These are phyloP conservation scores for Dolichopus griseipennis DNA, from an alignment of 2,888 invertebrate genomes.

Conservation along the genomic window DNA sequence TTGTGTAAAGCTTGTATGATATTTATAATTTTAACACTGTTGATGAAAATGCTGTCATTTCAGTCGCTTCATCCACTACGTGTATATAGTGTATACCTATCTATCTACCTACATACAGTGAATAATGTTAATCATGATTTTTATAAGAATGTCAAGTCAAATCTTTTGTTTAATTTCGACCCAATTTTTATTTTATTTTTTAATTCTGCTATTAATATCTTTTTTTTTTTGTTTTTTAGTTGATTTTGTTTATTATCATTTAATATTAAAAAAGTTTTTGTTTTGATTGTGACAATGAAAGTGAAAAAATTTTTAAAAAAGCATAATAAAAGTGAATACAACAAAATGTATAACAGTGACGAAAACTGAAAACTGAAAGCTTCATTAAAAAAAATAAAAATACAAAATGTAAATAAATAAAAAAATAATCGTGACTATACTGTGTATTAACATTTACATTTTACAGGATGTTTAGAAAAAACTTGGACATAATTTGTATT, in stretches of 20 bases:
- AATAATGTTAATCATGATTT: slow-evolving; percentile 3
- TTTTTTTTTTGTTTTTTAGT: too few species aligned
- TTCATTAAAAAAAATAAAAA: neutral
- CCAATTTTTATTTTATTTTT: neutral
- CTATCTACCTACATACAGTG: too few species aligned
- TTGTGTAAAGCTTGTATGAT: too few species aligned
- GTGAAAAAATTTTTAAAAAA: neutral
- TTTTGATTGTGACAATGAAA: neutral
- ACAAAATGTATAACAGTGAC: neutral
- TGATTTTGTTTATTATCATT: too few species aligned
- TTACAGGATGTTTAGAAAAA: too few species aligned
- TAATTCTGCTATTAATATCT: too few species aligned
- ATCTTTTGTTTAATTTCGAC: neutral
- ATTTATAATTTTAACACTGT: too few species aligned
- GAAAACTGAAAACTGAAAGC: slow-evolving; percentile 1
- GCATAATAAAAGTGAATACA: neutral
- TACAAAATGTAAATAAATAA: neutral
- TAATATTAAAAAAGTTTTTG: neutral
- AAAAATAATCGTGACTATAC: too few species aligned
- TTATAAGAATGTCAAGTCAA: neutral
- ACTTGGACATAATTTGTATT: too few species aligned
- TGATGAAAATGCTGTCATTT: too few species aligned
- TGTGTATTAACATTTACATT: too few species aligned
- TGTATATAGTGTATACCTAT: too few species aligned
- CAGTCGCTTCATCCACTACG: neutral